Evolutionary conservation across 1,140 invertebrate genomes (phyloP).

Genomic region (Heliothis subflexa): DNA sequence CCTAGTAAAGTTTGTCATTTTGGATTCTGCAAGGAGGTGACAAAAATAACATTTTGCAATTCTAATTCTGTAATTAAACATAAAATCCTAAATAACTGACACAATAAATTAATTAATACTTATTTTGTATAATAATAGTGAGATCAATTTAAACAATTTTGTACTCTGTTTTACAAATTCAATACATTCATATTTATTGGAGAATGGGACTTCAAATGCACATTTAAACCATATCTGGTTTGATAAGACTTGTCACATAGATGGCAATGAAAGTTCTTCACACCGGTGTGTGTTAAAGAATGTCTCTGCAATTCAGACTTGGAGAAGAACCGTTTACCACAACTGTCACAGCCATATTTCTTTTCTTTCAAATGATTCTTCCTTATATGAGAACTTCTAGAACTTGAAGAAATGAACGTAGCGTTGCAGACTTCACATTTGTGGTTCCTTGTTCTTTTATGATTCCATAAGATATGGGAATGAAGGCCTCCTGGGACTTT

Average conservation of each 20-base stretch:
- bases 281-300: slow-evolving; percentile 79
- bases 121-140: slow-evolving; percentile 12
- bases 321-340: slow-evolving; percentile 81
- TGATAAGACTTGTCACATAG: slow-evolving; percentile 84
- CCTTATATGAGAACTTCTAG: slow-evolving; percentile 78
- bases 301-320: slow-evolving; percentile 81
- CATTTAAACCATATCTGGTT: slow-evolving; percentile 82
- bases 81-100: too few relatives aligned
- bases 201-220: slow-evolving; percentile 80
- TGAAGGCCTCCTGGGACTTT: slow-evolving; percentile 81
- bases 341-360: slow-evolving; percentile 80
- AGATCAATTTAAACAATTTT: slow-evolving; percentile 38
- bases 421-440: slow-evolving; percentile 82
- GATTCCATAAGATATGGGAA: slow-evolving; percentile 83
- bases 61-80: too few relatives aligned
- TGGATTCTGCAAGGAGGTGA: too few relatives aligned
- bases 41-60: too few relatives aligned
- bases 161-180: slow-evolving; percentile 45
- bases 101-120: not conserved
- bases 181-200: slow-evolving; percentile 55
- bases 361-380: slow-evolving; percentile 84
- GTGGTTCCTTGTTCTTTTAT: slow-evolving; percentile 80
- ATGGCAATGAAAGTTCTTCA: slow-evolving; percentile 82
- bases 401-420: slow-evolving; percentile 81
- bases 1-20: too few relatives aligned